Evolutionary conservation across 2,113 vertebrate species (phyloP), one percentile per base, ranked within the genome.

Genomic region (Pachyramphus minor): DNA sequence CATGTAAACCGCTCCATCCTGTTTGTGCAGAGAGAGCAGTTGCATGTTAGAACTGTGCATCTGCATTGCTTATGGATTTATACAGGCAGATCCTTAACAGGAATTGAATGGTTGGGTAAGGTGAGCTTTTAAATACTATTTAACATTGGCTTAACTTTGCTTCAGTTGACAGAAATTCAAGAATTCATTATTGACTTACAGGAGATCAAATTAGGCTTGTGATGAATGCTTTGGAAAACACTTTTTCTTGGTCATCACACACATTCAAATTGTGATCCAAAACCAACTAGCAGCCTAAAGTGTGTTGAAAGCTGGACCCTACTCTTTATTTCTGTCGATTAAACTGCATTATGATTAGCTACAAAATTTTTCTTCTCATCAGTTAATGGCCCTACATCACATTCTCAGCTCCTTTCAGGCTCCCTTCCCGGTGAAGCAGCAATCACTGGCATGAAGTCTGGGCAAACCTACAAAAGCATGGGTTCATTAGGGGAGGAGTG

Each of bases 141-240:
- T 95, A 92, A 39, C 44, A 49, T 47, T 95, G 87, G 63, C 55
- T 94, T 94, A 86, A 87, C 55, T 93, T 91, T 71, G 55, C 78
- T 93, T 87, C 90, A 63, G 86, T 87, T 95, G 89, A 96, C 50
- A 94, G 67, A 84, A 85, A 74, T 80, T 78, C 87, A 96, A 66
- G 84, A 96, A 94, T 88, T 93, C 52, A 19, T 93, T 91, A 95
- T 74, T 90, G 95, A 94, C 72, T 84, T 91, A 62, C 24, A 77
- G 72, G 72, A 94, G 67, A 88, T 21, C 47, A 93, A 96, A 94
- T 83, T 58, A 87, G 55, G 63, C 24, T 92, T 87, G 74, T 47
- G 66, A 89, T 89, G 62, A 91, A 81, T 79, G 53, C 74, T 93
- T 91, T 88, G 72, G 87, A 79, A 90, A 91, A 77, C 27, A 45